phyloP scores from a whole-genome alignment of 1,140 invertebrate genomes.

The Scaptodrosophila lebanonensis region DNA sequence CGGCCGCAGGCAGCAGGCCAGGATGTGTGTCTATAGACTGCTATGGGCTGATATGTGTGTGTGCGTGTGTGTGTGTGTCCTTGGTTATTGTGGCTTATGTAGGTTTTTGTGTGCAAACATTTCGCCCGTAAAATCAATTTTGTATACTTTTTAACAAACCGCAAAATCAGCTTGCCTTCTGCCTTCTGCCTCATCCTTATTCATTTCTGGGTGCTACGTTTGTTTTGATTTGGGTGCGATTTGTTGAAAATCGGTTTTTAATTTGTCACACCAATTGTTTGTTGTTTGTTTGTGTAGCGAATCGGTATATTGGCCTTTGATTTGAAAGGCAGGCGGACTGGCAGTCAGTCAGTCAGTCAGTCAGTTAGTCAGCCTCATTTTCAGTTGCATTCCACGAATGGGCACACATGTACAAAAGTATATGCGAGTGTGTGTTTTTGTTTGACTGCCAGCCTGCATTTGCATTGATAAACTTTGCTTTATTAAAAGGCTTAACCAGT shows the following conservation, averaged over 20 bases:
- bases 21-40: slow-evolving; percentile 6
- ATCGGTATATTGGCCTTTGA: slow-evolving; percentile 28
- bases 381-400: slow-evolving; percentile 50
- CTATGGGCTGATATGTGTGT: slow-evolving; percentile 34
- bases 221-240: slow-evolving; percentile 59
- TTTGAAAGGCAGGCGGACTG: no score
- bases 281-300: slow-evolving; percentile 32
- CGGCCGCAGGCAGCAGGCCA: slow-evolving; percentile 23
- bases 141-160: slow-evolving; percentile 48
- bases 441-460: neutral
- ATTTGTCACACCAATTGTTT: slow-evolving; percentile 61
- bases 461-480: slow-evolving; percentile 50
- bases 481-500: slow-evolving; percentile 76
- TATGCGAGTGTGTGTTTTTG: neutral
- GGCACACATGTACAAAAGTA: neutral
- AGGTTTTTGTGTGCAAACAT: slow-evolving; percentile 57
- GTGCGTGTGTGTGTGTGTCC: neutral
- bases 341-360: no score
- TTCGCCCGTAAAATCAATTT: slow-evolving; percentile 74
- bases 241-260: slow-evolving; percentile 45
- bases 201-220: no score
- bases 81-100: slow-evolving; percentile 17
- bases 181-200: no score
- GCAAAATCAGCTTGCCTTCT: slow-evolving; percentile 45
- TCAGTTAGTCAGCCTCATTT: no score